Evolutionary conservation across 2,797 vertebrate species (phyloP).

Genomic region (Crenichthys baileyi): DNA sequence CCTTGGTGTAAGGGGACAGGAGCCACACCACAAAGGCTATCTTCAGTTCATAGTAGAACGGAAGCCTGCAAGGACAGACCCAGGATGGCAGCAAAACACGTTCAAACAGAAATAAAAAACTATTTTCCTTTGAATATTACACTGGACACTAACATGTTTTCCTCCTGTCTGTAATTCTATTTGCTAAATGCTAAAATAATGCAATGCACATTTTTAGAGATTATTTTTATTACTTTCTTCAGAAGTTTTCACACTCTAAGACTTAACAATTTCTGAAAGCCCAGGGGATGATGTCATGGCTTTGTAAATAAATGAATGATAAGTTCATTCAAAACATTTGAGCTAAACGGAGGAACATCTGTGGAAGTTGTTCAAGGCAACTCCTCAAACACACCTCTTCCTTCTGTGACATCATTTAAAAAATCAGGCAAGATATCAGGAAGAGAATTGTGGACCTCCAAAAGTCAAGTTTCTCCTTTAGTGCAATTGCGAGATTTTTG

Average conservation of each 20-base stretch:
- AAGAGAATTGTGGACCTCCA: too few relatives aligned
- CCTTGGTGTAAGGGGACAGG: conserved; percentile 97
- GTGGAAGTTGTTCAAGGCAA: too few relatives aligned
- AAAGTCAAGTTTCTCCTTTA: not conserved
- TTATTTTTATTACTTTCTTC: not conserved
- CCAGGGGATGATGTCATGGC: too few relatives aligned
- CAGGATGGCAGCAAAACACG: conserved; percentile 21
- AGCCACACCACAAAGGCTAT: conserved; percentile 99
- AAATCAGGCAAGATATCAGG: too few relatives aligned
- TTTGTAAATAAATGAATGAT: not conserved
- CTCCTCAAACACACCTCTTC: too few relatives aligned
- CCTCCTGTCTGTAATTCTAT: too few relatives aligned
- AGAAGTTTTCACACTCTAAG: not conserved
- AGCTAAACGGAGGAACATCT: not conserved
- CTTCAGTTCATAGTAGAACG: conserved; percentile 99
- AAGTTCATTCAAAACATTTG: not conserved
- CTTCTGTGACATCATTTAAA: too few relatives aligned
- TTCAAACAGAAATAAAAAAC: not conserved
- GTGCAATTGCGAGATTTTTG: not conserved
- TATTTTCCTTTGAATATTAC: not conserved
- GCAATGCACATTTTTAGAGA: too few relatives aligned
- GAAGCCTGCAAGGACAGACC: conserved; percentile 85
- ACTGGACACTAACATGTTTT: not conserved
- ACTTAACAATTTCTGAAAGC: too few relatives aligned
- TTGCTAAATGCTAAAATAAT: too few relatives aligned